A percentile compares a stretch with the other conserved stretches of the same genome.
Conservation (phyloP, 2,797 vertebrate species). For the Leptoclinus maculatus region DNA sequence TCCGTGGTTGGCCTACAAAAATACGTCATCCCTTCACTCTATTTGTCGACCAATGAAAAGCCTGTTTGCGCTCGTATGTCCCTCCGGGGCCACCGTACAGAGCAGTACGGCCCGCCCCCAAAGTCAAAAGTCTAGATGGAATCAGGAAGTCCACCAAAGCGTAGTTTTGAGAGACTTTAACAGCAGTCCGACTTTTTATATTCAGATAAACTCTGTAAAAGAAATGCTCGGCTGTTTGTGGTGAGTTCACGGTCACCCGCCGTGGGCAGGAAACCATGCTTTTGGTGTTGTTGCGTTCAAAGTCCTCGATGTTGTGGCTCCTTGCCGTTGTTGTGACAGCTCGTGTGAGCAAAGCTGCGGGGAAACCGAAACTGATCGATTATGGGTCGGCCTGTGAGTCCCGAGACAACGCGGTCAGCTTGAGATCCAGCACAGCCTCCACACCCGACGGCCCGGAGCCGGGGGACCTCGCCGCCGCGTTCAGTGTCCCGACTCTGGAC, state of each 20-base stretch:
- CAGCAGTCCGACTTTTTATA: background rate
- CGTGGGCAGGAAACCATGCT: slow-evolving; percentile 42
- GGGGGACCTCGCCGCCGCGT: slow-evolving; percentile 70
- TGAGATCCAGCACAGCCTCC: background rate
- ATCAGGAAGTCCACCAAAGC: background rate
- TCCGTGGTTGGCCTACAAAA: background rate
- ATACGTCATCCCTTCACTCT: background rate
- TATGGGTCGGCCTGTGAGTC: background rate
- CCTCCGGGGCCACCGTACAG: slow-evolving; percentile 47
- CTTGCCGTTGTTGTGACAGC: slow-evolving; percentile 20
- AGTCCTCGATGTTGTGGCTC: slow-evolving; percentile 32
- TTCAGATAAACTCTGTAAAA: rapidly evolving
- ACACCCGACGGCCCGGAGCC: slow-evolving; percentile 68
- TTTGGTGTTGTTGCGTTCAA: slow-evolving; percentile 10
- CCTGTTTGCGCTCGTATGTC: background rate
- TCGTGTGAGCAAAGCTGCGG: slow-evolving; percentile 3
- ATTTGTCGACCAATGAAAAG: background rate
- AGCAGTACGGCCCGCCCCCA: slow-evolving; percentile 34
- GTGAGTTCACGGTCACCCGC: slow-evolving; percentile 27
- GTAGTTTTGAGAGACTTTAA: background rate
- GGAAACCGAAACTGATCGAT: slow-evolving; percentile 14
- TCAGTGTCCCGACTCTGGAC: slow-evolving; percentile 78
- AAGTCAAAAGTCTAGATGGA: background rate
- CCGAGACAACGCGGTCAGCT: background rate
- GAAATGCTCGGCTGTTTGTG: background rate